Percentiles rank a stretch among this genome's conserved stretches.
Conservation (phyloP, 1,140 invertebrate species). For the Eueides isabella region DNA sequence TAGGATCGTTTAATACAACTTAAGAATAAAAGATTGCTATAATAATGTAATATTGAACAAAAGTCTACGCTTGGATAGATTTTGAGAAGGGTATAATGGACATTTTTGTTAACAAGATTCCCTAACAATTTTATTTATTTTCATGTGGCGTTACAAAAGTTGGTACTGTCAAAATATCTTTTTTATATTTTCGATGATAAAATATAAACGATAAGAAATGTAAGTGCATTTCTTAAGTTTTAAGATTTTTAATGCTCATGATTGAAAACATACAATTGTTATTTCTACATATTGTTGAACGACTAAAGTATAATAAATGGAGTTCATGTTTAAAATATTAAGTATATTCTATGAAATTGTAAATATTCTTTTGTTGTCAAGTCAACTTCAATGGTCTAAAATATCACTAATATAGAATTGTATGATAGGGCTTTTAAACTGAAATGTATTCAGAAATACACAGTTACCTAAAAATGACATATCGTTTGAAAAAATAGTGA, state of each 20-base stretch:
- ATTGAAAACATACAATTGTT: not conserved
- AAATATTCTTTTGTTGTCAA: not conserved
- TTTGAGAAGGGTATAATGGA: slow-evolving; percentile 22
- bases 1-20: not conserved
- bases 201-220: not conserved
- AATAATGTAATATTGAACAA: slow-evolving; percentile 11
- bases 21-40: slow-evolving; percentile 6
- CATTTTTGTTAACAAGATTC: slow-evolving; percentile 22
- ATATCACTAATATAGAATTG: not conserved
- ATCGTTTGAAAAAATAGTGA: not conserved
- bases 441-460: not conserved
- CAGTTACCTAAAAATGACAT: not conserved
- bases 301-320: not conserved
- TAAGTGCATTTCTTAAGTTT: not conserved
- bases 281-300: not conserved
- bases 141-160: slow-evolving; percentile 2
- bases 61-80: slow-evolving; percentile 11
- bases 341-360: not conserved
- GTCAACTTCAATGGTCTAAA: not conserved
- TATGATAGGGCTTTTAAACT: not conserved
- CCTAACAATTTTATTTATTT: slow-evolving; percentile 19
- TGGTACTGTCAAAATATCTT: not conserved
- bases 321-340: not conserved
- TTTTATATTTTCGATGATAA: not conserved
- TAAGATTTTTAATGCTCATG: not conserved